Evolutionary conservation across 2,888 invertebrate species (phyloP).

Genomic region (Mesorhabditis belari): DNA sequence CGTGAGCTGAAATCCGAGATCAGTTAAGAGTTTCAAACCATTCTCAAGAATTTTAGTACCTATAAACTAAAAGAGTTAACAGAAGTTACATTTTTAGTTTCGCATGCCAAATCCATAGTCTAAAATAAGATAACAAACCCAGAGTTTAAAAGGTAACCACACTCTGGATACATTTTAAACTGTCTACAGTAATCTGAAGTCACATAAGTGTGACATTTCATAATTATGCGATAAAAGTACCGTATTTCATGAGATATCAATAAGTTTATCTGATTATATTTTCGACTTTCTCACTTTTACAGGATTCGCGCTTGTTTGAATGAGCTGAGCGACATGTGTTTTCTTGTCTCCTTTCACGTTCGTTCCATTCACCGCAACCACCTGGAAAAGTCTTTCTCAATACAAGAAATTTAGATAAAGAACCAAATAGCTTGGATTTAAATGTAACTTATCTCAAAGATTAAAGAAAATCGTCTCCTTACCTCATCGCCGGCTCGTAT

Average conservation of each 20-base stretch:
- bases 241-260: no score
- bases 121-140: no score
- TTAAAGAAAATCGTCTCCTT: neutral
- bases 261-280: no score
- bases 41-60: no score
- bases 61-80: no score
- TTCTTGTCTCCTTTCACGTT: constrained; percentile 93
- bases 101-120: no score
- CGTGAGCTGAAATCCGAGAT: constrained; percentile 74
- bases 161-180: no score
- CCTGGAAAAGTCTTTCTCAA: constrained; percentile 61
- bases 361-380: constrained; percentile 84
- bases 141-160: no score
- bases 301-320: constrained; percentile 65
- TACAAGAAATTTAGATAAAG: neutral
- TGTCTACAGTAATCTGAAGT: no score
- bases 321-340: constrained; percentile 96
- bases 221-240: no score
- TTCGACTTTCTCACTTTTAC: constrained; percentile 29
- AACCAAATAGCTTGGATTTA: neutral
- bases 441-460: neutral
- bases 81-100: neutral
- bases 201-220: no score
- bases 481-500: constrained; percentile 54
- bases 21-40: no score